Evolutionary conservation across 2,888 invertebrate genomes (phyloP), one percentile per base, ranked within the genome.

Genomic region (Hypsopygia costalis): DNA sequence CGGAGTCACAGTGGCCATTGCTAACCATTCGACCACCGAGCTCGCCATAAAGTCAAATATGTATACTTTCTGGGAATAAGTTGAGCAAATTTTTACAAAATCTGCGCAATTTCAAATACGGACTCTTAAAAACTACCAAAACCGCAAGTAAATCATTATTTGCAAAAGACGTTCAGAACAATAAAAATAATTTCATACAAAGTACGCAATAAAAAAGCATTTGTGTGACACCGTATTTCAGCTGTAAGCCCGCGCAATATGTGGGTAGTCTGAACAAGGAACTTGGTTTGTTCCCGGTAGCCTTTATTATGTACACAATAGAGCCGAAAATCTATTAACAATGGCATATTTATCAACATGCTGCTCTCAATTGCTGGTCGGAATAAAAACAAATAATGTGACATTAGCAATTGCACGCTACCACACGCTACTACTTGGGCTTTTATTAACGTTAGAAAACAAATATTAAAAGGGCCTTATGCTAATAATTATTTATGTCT

Each of bases 151-250:
- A 16, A 16, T 16, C 16, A 3, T 16, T 16, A 16, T 16, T 37
- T 37, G 36, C 21, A 30, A 37, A 30, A 11, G 22, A 5, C 21
- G 6, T 25, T 25, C 25, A 37, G 30, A 37, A 37, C 36, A 37
- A 37, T 37, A 37, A 30, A 30, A 38, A 38, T 38, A 38, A 38
- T 38, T 38, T 38, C 38, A 38, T 32, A 38, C 38, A 11, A 10
- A 38, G 38, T 12, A 32, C 32, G 38, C 12, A 38, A 38, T 38
- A 38, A 38, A 38, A 32, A 38, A 20, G 38, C 32, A 38, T 38
- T 38, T 38, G 27, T 25, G 38, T 25, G 38, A 38, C 38, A 38
- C 38, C 32, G 38, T 38, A 32, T 37, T 37, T 37, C 30, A 37
- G 36, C 5, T 16, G 11, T 37, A 37, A 37, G 36, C 36, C 36